Conservation (phyloP, 2,888 invertebrate species). For the Cheilosia grossa region DNA sequence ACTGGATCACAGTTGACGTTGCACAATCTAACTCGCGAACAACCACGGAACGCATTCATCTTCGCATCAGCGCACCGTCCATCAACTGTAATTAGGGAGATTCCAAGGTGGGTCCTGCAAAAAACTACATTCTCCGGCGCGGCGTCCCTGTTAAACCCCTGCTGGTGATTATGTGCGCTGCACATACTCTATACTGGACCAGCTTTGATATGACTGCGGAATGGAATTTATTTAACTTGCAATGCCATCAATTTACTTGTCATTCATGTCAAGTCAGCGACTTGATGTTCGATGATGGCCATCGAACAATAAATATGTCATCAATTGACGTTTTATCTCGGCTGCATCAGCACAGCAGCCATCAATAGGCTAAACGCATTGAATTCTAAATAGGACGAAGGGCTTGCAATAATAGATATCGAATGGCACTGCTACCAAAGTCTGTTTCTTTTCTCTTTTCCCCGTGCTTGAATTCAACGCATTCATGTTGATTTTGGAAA, state of each 20-base stretch:
- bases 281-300: constrained; percentile 68
- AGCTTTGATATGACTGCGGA: constrained; percentile 46
- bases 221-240: constrained; percentile 68
- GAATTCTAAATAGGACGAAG: constrained; percentile 41
- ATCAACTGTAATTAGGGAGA: constrained; percentile 69
- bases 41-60: constrained; percentile 67
- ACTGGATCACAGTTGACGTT: constrained; percentile 36
- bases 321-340: constrained; percentile 56
- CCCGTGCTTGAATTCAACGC: too few relatives aligned
- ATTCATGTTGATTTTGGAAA: too few relatives aligned
- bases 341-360: constrained; percentile 20
- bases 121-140: constrained; percentile 22
- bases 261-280: constrained; percentile 60
- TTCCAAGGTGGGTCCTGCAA: constrained; percentile 56
- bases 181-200: constrained; percentile 18
- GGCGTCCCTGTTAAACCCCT: constrained; percentile 9
- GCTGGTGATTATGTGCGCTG: constrained; percentile 1
- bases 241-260: constrained; percentile 72
- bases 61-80: constrained; percentile 65
- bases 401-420: too few relatives aligned
- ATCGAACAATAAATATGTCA: constrained; percentile 66
- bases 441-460: too few relatives aligned
- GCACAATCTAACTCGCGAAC: constrained; percentile 34
- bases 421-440: too few relatives aligned
- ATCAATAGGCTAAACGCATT: constrained; percentile 18